These are phyloP conservation scores for Xerus inauris DNA, from an alignment of 2,113 vertebrate species.

Conservation along the genomic window DNA sequence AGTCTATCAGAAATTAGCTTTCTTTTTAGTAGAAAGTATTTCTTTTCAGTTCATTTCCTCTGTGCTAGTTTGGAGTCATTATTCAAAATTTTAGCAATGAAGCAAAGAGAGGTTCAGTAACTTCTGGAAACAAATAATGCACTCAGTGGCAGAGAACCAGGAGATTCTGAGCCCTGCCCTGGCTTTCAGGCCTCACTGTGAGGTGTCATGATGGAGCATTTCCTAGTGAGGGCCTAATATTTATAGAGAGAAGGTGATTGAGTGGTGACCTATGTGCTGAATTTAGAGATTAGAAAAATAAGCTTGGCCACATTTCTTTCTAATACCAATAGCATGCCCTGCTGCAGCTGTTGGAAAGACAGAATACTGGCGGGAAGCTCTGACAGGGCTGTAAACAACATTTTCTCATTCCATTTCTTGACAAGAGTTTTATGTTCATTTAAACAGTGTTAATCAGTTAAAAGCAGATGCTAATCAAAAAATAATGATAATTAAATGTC, in stretches of 20 bases:
- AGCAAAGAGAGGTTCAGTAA: neutral
- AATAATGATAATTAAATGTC: constrained; percentile 42
- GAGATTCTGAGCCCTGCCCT: neutral
- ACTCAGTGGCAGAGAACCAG: neutral
- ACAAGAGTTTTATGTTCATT: neutral
- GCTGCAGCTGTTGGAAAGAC: constrained; percentile 19
- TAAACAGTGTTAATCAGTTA: constrained; percentile 2
- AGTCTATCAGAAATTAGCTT: constrained; percentile 14
- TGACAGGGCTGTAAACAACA: neutral
- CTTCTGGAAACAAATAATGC: neutral
- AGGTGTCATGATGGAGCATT: neutral
- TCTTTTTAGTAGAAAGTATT: neutral
- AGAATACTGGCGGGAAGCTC: neutral
- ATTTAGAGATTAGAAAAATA: constrained; percentile 16
- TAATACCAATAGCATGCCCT: constrained; percentile 44
- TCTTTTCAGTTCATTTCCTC: neutral
- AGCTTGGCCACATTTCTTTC: constrained; percentile 14
- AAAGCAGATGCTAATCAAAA: neutral
- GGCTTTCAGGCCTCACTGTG: neutral
- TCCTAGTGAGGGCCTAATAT: neutral
- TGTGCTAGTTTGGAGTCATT: neutral
- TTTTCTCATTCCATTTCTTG: neutral
- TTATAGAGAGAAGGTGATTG: neutral
- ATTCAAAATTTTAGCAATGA: neutral
- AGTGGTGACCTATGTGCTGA: neutral